These are phyloP conservation scores for Corythoichthys intestinalis DNA, from an alignment of 2,113 vertebrate species.

Conservation along the genomic window DNA sequence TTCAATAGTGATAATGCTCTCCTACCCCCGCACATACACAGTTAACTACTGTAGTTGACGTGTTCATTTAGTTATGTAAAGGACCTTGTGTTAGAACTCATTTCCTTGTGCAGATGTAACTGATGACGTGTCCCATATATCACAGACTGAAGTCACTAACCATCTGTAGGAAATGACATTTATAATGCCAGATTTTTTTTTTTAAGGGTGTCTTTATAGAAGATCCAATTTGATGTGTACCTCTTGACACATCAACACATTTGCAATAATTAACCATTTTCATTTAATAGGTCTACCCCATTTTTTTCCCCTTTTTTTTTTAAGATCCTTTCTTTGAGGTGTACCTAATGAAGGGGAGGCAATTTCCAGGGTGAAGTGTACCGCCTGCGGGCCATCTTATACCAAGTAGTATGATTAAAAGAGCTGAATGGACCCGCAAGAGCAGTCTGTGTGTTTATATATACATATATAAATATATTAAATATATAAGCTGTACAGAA, in stretches of 20 bases:
- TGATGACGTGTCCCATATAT: background rate
- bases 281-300: background rate
- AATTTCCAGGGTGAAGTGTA: background rate
- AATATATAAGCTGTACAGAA: conserved; percentile 76
- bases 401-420: background rate
- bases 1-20: no score
- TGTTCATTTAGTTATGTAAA: background rate
- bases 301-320: no score
- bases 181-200: background rate
- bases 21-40: no score
- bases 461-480: conserved; percentile 17
- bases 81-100: background rate
- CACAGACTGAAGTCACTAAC: background rate
- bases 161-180: background rate
- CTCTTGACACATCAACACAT: background rate
- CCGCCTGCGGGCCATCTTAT: background rate
- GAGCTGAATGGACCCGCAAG: background rate
- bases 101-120: background rate
- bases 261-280: background rate
- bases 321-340: background rate
- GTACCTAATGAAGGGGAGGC: background rate
- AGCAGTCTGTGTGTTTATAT: conserved; percentile 7
- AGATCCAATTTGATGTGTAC: background rate
- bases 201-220: background rate
- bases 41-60: no score